These are phyloP conservation scores for Platichthys stellatus DNA, from an alignment of 2,113 vertebrate species.

Conservation along the genomic window DNA sequence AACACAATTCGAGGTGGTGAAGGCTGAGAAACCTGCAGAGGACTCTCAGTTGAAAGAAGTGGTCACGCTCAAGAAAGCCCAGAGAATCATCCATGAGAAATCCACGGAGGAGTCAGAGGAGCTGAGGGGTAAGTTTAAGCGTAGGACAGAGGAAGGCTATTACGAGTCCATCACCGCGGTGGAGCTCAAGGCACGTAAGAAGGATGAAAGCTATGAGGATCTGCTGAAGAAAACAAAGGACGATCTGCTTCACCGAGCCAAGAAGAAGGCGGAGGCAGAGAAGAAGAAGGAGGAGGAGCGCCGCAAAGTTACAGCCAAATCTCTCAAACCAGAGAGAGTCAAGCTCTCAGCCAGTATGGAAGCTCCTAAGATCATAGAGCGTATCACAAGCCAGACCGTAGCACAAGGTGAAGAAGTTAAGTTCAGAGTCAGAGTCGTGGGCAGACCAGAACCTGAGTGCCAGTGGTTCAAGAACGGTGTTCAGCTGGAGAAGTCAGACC, in stretches of 20 bases:
- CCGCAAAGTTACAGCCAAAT: constrained; percentile 87
- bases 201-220: constrained; percentile 95
- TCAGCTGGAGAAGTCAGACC: constrained; percentile 92
- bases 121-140: constrained; percentile 96
- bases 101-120: constrained; percentile 93
- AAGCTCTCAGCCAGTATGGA: constrained; percentile 96
- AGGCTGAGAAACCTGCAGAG: constrained; percentile 87
- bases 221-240: constrained; percentile 96
- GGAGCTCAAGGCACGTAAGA: constrained; percentile 95
- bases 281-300: constrained; percentile 88
- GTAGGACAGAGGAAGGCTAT: constrained; percentile 96
- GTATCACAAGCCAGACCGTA: constrained; percentile 95
- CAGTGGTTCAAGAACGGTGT: constrained; percentile 98
- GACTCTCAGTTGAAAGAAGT: constrained; percentile 86
- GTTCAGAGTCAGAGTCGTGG: constrained; percentile 91
- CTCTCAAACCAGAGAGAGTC: constrained; percentile 90
- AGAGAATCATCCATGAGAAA: constrained; percentile 92
- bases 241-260: constrained; percentile 92
- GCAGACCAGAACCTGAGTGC: constrained; percentile 95
- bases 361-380: constrained; percentile 95
- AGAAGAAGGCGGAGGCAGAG: constrained; percentile 91
- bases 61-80: constrained; percentile 91
- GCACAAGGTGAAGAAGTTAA: constrained; percentile 88
- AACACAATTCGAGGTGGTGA: constrained; percentile 90
- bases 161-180: constrained; percentile 98